phyloP scores from a whole-genome alignment of 2,113 vertebrate species.

The Maccullochella peelii region DNA sequence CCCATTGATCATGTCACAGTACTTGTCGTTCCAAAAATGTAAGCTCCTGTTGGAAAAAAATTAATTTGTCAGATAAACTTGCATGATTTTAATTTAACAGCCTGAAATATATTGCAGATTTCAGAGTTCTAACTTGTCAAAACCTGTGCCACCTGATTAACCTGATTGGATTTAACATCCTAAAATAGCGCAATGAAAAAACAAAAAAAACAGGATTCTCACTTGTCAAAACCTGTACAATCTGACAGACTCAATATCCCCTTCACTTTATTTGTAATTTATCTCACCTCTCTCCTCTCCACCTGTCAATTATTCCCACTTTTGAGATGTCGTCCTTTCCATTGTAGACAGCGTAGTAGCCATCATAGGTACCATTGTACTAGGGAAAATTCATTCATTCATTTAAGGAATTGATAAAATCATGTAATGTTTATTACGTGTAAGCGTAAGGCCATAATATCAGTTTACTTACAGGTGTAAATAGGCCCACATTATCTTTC shows the following conservation, averaged over 20 bases:
- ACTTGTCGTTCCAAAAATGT: conserved; percentile 84
- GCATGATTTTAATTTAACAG: conserved; percentile 4
- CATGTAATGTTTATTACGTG: not conserved
- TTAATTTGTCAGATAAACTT: not conserved
- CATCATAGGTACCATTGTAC: conserved; percentile 93
- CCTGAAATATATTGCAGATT: not conserved
- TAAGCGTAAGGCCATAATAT: not conserved
- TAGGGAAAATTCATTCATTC: conserved; percentile 54
- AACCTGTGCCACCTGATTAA: not conserved
- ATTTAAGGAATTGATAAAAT: not conserved
- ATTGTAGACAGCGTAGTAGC: conserved; percentile 87
- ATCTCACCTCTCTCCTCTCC: conserved; percentile 86
- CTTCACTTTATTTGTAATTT: conserved; percentile 13
- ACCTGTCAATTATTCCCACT: conserved; percentile 88
- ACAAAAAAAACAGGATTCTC: not conserved
- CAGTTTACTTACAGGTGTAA: conserved; percentile 85
- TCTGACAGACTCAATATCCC: not conserved
- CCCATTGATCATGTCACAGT: conserved; percentile 95
- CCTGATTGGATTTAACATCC: not conserved
- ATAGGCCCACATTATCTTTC: conserved; percentile 80
- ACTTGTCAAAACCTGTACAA: not conserved
- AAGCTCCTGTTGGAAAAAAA: conserved; percentile 83
- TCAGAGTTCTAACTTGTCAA: not conserved
- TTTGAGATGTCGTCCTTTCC: conserved; percentile 88
- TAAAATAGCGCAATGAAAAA: not conserved